phyloP scores from a whole-genome alignment of 1,140 invertebrate species.

The Melipona quadrifasciata region DNA sequence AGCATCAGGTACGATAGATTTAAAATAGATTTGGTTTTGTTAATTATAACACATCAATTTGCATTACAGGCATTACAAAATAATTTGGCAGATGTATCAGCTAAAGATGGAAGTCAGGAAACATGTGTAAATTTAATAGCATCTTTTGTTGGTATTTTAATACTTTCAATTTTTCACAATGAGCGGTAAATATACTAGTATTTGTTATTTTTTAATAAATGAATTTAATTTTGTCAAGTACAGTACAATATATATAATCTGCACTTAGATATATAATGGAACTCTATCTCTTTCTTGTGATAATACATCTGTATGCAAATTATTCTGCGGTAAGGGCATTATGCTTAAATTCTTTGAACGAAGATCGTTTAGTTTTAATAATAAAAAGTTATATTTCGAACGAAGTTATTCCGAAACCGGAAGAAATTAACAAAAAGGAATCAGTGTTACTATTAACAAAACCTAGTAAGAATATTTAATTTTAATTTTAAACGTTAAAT shows the following conservation, averaged over 20 bases:
- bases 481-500: conserved; percentile 65
- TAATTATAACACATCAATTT: not conserved
- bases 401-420: conserved; percentile 80
- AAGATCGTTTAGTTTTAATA: conserved; percentile 87
- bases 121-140: conserved; percentile 95
- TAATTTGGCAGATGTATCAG: conserved; percentile 96
- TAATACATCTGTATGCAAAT: conserved; percentile 92
- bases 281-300: conserved; percentile 88
- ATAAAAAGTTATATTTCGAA: conserved; percentile 84
- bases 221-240: conserved; percentile 11
- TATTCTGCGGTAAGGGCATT: conserved; percentile 90
- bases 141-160: conserved; percentile 88
- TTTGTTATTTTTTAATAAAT: not conserved
- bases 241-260: conserved; percentile 37
- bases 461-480: conserved; percentile 71
- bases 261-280: conserved; percentile 84
- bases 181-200: conserved; percentile 28
- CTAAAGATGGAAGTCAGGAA: conserved; percentile 98
- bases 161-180: conserved; percentile 87
- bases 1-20: conserved; percentile 87
- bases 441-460: conserved; percentile 83
- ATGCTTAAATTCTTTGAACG: conserved; percentile 90
- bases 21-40: conserved; percentile 15
- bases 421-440: conserved; percentile 83
- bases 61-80: conserved; percentile 87